Conservation (phyloP, 2,888 invertebrate species). For the Morpho achilles region DNA sequence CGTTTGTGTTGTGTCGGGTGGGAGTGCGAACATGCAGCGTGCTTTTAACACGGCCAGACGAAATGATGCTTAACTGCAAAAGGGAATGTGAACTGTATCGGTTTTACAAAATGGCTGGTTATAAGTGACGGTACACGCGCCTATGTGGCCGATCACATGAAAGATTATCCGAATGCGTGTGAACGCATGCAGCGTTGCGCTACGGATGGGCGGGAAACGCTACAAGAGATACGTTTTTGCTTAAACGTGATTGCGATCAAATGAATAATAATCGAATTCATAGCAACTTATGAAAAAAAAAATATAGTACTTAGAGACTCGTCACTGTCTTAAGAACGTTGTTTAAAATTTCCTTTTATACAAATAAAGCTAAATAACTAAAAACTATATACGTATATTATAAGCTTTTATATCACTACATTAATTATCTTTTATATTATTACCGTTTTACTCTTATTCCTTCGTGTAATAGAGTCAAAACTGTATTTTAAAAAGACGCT, state of each 20-base stretch:
- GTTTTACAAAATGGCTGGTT: slow-evolving; percentile 72
- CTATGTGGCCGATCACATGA: slow-evolving; percentile 71
- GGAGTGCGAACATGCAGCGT: slow-evolving; percentile 78
- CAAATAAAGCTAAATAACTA: too few relatives aligned
- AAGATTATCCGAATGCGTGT: slow-evolving; percentile 76
- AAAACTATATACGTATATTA: too few relatives aligned
- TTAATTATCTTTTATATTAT: too few relatives aligned
- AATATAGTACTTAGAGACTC: neutral
- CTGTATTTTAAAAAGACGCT: too few relatives aligned
- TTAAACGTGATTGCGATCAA: slow-evolving; percentile 44
- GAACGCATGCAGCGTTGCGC: slow-evolving; percentile 66
- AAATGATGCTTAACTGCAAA: slow-evolving; percentile 73
- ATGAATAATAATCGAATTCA: slow-evolving; percentile 35
- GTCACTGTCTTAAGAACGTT: too few relatives aligned
- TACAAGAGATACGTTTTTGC: slow-evolving; percentile 48
- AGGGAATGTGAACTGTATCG: slow-evolving; percentile 60
- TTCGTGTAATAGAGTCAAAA: too few relatives aligned
- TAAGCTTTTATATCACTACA: too few relatives aligned
- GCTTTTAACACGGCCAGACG: slow-evolving; percentile 75
- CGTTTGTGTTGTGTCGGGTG: slow-evolving; percentile 70
- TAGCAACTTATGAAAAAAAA: slow-evolving; percentile 8
- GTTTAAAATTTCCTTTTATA: too few relatives aligned
- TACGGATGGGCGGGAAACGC: slow-evolving; percentile 68
- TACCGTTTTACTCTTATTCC: too few relatives aligned
- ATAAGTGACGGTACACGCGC: slow-evolving; percentile 52